Conservation (phyloP, 1,140 invertebrate species). For the Sminthurides bifidus region DNA sequence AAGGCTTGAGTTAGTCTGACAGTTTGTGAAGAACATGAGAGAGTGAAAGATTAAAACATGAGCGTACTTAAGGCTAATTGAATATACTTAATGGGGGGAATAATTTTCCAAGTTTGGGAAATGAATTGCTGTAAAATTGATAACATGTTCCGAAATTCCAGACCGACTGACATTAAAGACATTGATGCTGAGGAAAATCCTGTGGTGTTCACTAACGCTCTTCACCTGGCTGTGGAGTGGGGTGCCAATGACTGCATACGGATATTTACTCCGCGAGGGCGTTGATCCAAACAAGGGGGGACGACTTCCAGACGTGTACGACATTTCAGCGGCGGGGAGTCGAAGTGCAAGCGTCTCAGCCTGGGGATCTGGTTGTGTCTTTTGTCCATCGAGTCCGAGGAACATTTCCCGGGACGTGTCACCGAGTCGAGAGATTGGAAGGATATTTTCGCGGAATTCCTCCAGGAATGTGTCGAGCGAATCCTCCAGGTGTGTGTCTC, state of each 20-base stretch:
- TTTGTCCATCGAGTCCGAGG: constrained; percentile 29
- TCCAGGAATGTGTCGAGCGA: constrained; percentile 30
- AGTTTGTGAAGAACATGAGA: too few species aligned
- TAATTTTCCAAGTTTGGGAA: background rate
- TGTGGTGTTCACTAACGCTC: constrained; percentile 44
- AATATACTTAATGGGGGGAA: background rate
- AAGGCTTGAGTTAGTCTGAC: too few species aligned
- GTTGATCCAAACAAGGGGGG: constrained; percentile 46
- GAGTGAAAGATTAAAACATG: background rate
- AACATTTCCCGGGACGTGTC: constrained; percentile 30
- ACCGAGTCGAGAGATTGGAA: constrained; percentile 28
- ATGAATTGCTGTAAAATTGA: background rate
- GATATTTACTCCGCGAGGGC: constrained; percentile 44
- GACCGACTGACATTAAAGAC: constrained; percentile 25
- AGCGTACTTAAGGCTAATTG: background rate
- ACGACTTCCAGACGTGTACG: constrained; percentile 31
- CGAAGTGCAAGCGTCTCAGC: constrained; percentile 25
- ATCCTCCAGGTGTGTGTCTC: constrained; percentile 32
- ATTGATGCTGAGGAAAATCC: constrained; percentile 33
- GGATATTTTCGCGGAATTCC: constrained; percentile 31
- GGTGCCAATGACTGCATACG: constrained; percentile 44
- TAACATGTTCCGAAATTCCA: constrained; percentile 9
- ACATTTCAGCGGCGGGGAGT: constrained; percentile 26
- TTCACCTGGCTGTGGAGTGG: constrained; percentile 47
- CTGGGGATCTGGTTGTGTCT: constrained; percentile 31